Evolutionary conservation across 2,797 vertebrate species (phyloP).

Genomic region (Myiothlypis chrysogaster): DNA sequence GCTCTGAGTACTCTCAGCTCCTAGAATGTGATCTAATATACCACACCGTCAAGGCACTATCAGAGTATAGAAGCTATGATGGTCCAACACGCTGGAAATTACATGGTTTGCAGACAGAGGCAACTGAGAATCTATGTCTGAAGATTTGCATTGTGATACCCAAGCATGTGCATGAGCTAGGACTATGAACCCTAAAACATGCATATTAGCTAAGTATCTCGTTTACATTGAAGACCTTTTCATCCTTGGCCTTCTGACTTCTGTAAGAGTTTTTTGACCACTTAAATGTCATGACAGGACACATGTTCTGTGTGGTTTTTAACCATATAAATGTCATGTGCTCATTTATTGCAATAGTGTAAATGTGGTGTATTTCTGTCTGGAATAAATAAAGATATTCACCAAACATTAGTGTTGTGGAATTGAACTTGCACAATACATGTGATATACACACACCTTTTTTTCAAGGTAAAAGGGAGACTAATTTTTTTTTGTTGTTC

Average conservation of each 20-base stretch:
- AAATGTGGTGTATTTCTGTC: not conserved
- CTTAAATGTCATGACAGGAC: not conserved
- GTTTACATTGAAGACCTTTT: not conserved
- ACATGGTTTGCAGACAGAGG: not conserved
- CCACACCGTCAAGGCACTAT: not conserved
- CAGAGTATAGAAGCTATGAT: not conserved
- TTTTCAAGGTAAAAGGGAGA: not conserved
- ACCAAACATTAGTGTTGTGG: not conserved
- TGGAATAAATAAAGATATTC: not conserved
- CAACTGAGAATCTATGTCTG: not conserved
- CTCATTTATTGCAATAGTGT: not conserved
- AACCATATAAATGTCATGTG: not conserved
- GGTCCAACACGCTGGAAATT: not conserved
- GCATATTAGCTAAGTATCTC: not conserved
- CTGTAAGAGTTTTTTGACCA: not conserved
- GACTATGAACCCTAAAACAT: not conserved
- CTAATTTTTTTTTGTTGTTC: not conserved
- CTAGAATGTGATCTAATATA: not conserved
- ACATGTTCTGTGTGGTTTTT: not conserved
- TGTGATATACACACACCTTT: not conserved
- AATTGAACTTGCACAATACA: not conserved
- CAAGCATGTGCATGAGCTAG: not conserved
- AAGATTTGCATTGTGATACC: not conserved
- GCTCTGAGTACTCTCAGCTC: not conserved
- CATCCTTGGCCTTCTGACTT: not conserved